phyloP scores from a whole-genome alignment of 1,140 invertebrate species.

The Bombus vancouverensis region DNA sequence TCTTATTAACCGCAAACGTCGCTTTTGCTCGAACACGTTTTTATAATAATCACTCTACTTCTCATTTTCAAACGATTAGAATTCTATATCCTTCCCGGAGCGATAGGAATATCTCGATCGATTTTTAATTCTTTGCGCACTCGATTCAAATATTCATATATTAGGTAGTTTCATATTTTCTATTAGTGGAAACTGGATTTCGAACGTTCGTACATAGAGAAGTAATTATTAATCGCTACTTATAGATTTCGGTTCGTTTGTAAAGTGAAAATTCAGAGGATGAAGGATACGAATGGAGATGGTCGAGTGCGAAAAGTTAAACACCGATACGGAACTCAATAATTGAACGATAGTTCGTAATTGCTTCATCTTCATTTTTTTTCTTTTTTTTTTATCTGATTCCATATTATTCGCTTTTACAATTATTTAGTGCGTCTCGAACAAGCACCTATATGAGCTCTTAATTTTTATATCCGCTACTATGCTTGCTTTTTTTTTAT shows the following conservation, averaged over 20 bases:
- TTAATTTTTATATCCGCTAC: conserved; percentile 45
- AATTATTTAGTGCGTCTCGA: conserved; percentile 42
- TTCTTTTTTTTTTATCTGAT: conserved; percentile 4
- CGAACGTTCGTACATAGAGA: not conserved
- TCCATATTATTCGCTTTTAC: conserved; percentile 43
- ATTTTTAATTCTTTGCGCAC: conserved; percentile 22
- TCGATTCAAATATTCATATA: not conserved
- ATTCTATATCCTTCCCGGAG: conserved; percentile 17
- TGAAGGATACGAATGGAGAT: not conserved
- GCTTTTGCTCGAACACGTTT: not conserved
- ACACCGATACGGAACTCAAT: conserved; percentile 36
- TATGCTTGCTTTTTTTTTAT: conserved; percentile 36
- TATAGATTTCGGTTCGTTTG: not conserved
- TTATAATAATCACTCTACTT: conserved; percentile 1
- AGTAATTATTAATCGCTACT: not conserved
- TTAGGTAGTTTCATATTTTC: not conserved
- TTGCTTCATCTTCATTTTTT: conserved; percentile 31
- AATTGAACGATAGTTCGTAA: conserved; percentile 49
- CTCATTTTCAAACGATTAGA: not conserved
- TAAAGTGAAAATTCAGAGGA: not conserved
- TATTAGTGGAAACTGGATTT: not conserved
- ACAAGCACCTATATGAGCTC: conserved; percentile 45
- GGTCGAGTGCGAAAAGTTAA: conserved; percentile 30
- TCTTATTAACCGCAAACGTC: conserved; percentile 4
- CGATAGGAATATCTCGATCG: conserved; percentile 30